phyloP scores from a whole-genome alignment of 1,140 invertebrate genomes.

The Battus philenor region DNA sequence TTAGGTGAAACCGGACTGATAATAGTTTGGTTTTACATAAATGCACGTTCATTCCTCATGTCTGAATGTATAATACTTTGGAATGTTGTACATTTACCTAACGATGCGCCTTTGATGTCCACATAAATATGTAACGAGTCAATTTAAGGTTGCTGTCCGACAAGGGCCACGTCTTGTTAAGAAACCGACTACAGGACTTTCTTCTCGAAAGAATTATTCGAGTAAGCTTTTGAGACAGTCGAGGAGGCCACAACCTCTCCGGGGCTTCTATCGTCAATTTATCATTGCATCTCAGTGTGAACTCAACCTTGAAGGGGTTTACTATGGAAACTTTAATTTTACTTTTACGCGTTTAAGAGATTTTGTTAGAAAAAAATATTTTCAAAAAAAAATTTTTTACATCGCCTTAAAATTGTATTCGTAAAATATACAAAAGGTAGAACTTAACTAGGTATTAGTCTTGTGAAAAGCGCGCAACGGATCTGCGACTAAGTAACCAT shows the following conservation, averaged over 20 bases:
- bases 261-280: conserved; percentile 41
- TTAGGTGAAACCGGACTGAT: too few relatives aligned
- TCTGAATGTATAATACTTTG: too few relatives aligned
- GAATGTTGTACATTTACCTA: conserved; percentile 2
- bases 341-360: too few relatives aligned
- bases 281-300: conserved; percentile 34
- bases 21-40: too few relatives aligned
- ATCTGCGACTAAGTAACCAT: too few relatives aligned
- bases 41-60: too few relatives aligned
- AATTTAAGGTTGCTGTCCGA: conserved; percentile 8
- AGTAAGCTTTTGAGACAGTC: conserved; percentile 51
- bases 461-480: too few relatives aligned
- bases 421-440: too few relatives aligned
- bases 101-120: conserved; percentile 10
- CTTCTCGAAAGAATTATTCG: conserved; percentile 36
- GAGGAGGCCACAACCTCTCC: conserved; percentile 40
- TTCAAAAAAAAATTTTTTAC: too few relatives aligned
- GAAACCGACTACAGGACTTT: conserved; percentile 2
- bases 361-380: too few relatives aligned
- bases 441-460: too few relatives aligned
- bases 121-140: conserved; percentile 14
- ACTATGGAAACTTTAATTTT: not conserved
- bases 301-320: conserved; percentile 18
- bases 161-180: conserved; percentile 4
- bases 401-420: too few relatives aligned